Evolutionary conservation across 2,113 vertebrate species (phyloP), one percentile per base, ranked within the genome.

Genomic region (Astatoreochromis straeleni): DNA sequence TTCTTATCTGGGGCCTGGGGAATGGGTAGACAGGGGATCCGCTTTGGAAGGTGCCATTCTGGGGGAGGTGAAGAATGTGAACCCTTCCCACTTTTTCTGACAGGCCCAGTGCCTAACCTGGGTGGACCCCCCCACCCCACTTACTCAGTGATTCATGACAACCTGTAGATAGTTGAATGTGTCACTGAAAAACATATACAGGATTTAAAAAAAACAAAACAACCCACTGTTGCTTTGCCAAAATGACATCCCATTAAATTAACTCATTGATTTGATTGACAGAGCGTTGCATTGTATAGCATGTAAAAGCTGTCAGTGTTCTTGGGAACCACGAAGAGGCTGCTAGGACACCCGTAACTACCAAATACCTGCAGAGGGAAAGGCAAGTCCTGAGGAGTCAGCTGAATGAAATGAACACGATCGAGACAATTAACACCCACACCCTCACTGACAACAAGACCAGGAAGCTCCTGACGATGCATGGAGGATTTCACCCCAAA

Each of bases 1-100:
- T 95, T 94, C 95, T 96, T 97, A 96, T 96, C 96, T 96, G 92
- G 94, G 90, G 94, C 93, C 94, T 87, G 91, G 92, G 94, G 92
- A 94, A 81, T 6, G 93, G 86, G 92, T 90, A 93, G 94, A 94
- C 88, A 91, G 92, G 93, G 92, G 89, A 93, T 92, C 85, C 35
- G 89, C 95, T 93, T 90, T 91, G 88, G 89, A 94, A 93, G 95
- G 91, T 94, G 92, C 86, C 91, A 93, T 87, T 93, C 87, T 78
- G 63, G 53, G 55, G 79, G 87, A 93, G 87, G 89, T 94, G 90
- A 94, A 91, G 88, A 80, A 94, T 90, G 85, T 88, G 75, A 87
- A 83, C 65, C 85, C 87, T 84, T 89, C 70, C 87, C 33, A 16
- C 51, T 85, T 81, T 80, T 60, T 83, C 60, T 91, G 90, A 93